Base-by-base conservation (phyloP, 2,888 invertebrate genomes). In the Omphaloscelis lunosa region DNA sequence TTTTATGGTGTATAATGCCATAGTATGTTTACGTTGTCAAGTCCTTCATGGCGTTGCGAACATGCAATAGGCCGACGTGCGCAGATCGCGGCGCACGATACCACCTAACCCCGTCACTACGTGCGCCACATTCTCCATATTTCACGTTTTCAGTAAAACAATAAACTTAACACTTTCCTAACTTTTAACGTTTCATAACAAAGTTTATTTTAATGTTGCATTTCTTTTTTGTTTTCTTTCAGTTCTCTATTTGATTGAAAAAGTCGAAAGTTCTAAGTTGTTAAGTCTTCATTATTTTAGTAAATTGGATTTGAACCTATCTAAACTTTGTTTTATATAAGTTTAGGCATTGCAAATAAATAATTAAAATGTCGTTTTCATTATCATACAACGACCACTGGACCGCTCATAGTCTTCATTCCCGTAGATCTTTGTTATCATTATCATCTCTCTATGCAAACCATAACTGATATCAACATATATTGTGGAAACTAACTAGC, bases 41-140 rank as follows among this genome's bases (percentile, higher is more conserved):
- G 83, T 80, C 51, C 76, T 83, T 80, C 80, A 81, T 77, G 77
- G 79, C 81, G 72, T 77, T 75, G 86, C 87, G 85, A 89, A 87
- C 88, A 90, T 87, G 86, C 89, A 90, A 91, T 89, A 87, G 84
- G 72, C 17, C 84, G 90, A 91, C 91, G 90, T 92, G 90, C 87
- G 86, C 89, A 88, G 91, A 93, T 92, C 88, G 89, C 86, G 85
- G 87, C 72, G 73, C 72, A 56, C 77, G 91, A 90, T 91, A 91
- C 75, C 74, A 72, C 69, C 61, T 61, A 80, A 87, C 88, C 71
- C 69, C 77, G 61, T 68, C 66, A 75, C 82, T 78, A 75, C 84
- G 83, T 82, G 78, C 68, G 68, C 76, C 48, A 72, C 69, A 82
- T 83, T 81, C 80, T 79, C 79, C 69, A 83, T 75, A 80, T 76